phyloP scores from a whole-genome alignment of 2,888 invertebrate species.

The Spodoptera littoralis region DNA sequence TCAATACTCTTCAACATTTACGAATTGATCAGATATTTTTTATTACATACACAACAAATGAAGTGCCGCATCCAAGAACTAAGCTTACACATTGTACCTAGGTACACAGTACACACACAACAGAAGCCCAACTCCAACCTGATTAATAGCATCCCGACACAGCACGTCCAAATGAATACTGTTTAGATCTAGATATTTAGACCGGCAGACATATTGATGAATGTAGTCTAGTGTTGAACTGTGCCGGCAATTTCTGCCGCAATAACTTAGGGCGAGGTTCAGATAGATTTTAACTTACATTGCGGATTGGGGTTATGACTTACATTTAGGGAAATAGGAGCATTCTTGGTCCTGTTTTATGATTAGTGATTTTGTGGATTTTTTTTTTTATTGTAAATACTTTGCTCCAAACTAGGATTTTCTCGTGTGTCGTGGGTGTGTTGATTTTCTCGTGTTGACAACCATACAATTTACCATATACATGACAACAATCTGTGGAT shows the following conservation, averaged over 20 bases:
- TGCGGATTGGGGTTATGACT: not conserved
- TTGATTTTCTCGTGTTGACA: too few relatives aligned
- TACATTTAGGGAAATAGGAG: not conserved
- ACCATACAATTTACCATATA: too few relatives aligned
- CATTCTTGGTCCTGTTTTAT: too few relatives aligned
- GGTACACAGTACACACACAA: slow-evolving; percentile 75
- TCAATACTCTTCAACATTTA: too few relatives aligned
- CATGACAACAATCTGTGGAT: too few relatives aligned
- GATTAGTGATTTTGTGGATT: too few relatives aligned
- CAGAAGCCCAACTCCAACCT: slow-evolving; percentile 75
- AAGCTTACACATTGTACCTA: slow-evolving; percentile 31
- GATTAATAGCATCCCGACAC: slow-evolving; percentile 82
- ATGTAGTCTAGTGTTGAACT: slow-evolving; percentile 35
- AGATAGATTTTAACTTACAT: slow-evolving; percentile 13
- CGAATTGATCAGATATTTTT: too few relatives aligned
- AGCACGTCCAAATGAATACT: slow-evolving; percentile 80
- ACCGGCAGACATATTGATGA: slow-evolving; percentile 48
- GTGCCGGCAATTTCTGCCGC: slow-evolving; percentile 26
- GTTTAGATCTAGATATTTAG: slow-evolving; percentile 72
- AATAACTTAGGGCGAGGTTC: slow-evolving; percentile 29
- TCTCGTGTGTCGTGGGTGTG: too few relatives aligned
- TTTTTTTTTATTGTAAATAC: too few relatives aligned
- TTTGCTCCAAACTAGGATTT: too few relatives aligned
- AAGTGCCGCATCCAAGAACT: slow-evolving; percentile 27
- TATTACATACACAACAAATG: too few relatives aligned